A percentile compares a stretch with the other conserved stretches of the same genome.
These are phyloP conservation scores for Sminthurides bifidus DNA, from an alignment of 1,140 invertebrate genomes.

Conservation along the genomic window DNA sequence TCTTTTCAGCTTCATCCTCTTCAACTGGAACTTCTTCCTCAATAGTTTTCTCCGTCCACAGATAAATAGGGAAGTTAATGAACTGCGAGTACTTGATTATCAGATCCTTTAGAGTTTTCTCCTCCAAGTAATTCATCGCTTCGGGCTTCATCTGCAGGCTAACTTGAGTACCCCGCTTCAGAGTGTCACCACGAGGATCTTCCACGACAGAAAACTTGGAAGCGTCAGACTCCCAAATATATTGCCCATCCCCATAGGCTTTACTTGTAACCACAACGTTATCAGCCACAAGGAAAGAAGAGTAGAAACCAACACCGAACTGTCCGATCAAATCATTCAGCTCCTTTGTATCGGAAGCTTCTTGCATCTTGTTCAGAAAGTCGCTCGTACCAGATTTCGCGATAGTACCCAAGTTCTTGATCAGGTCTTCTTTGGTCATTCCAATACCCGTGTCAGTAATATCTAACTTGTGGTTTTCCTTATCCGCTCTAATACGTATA, in stretches of 20 bases:
- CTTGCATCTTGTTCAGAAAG: constrained; percentile 88
- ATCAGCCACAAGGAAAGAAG: constrained; percentile 85
- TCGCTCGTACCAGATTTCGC: constrained; percentile 98
- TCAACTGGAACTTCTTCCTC: constrained; percentile 69
- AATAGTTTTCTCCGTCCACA: constrained; percentile 88
- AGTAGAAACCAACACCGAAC: constrained; percentile 97
- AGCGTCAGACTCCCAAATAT: constrained; percentile 97
- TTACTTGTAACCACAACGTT: constrained; percentile 86
- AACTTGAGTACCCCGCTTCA: constrained; percentile 76
- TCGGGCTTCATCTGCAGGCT: constrained; percentile 92
- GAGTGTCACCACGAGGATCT: constrained; percentile 85
- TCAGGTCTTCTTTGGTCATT: constrained; percentile 90
- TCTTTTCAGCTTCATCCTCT: constrained; percentile 43
- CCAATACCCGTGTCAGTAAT: constrained; percentile 96
- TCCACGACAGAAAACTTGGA: constrained; percentile 72
- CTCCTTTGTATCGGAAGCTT: constrained; percentile 48
- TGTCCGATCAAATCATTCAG: constrained; percentile 82
- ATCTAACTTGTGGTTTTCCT: constrained; percentile 84
- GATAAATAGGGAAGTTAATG: constrained; percentile 96
- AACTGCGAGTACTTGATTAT: constrained; percentile 99
- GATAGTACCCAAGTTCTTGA: constrained; percentile 96
- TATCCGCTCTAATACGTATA: constrained; percentile 92
- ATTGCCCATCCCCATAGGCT: constrained; percentile 87
- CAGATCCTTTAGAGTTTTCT: constrained; percentile 75
- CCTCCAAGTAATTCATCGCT: constrained; percentile 87